A percentile compares a stretch with the other conserved stretches of the same genome.
Conservation (phyloP, 2,113 vertebrate genomes). For the Cygnus atratus region DNA sequence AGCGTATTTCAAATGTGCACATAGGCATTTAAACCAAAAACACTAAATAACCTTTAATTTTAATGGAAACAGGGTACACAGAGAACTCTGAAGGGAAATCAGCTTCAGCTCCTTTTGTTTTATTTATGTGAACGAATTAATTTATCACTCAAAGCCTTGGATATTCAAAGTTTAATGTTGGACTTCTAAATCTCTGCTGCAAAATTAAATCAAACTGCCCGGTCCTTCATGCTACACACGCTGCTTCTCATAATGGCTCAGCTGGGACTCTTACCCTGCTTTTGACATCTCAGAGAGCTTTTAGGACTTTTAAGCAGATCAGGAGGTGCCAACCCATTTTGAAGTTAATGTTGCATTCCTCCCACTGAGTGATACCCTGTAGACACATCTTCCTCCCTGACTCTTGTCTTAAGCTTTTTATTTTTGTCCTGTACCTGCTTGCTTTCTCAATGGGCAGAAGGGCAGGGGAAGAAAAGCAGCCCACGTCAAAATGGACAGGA, state of each 20-base stretch:
- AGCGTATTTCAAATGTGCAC: not conserved
- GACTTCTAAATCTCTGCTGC: not conserved
- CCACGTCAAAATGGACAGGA: not conserved
- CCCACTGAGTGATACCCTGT: not conserved
- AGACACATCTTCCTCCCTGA: not conserved
- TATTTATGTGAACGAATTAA: not conserved
- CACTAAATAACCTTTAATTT: not conserved
- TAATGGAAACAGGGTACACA: not conserved
- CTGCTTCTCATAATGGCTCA: not conserved
- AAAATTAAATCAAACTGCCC: not conserved
- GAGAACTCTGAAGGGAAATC: not conserved
- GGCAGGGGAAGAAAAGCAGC: not conserved
- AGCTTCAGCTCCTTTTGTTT: not conserved
- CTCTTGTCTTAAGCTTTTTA: not conserved
- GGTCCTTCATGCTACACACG: not conserved
- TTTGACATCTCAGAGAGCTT: not conserved
- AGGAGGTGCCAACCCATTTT: not conserved
- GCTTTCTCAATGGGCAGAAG: not conserved
- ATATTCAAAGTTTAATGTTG: not conserved
- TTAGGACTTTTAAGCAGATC: not conserved
- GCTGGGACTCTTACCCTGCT: not conserved
- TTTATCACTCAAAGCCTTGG: not conserved
- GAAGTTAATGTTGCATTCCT: not conserved
- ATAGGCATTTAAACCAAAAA: not conserved
- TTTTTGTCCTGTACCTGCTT: not conserved